phyloP scores from a whole-genome alignment of 2,113 vertebrate species.

The Peromyscus leucopus region DNA sequence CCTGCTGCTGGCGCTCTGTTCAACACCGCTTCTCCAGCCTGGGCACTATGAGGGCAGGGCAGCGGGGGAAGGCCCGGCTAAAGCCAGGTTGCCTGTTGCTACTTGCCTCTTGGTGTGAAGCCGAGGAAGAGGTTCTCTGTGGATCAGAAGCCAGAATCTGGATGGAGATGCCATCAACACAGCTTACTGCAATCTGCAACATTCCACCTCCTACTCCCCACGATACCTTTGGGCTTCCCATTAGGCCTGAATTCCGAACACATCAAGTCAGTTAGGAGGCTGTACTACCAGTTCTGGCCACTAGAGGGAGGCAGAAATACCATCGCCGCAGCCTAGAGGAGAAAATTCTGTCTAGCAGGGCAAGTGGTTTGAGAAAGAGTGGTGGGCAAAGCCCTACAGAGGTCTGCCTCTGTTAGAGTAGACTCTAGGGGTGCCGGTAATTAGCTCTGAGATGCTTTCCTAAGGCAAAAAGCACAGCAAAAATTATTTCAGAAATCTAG shows the following conservation, averaged over 20 bases:
- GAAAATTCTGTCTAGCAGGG: accelerated
- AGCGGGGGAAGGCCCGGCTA: background rate
- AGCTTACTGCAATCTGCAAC: background rate
- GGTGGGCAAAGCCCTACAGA: background rate
- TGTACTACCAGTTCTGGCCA: conserved; percentile 70
- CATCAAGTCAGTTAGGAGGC: background rate
- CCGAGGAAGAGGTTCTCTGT: background rate
- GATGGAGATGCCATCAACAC: background rate
- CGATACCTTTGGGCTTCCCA: background rate
- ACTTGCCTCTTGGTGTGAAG: background rate
- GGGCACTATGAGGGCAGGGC: background rate
- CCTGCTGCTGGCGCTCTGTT: background rate
- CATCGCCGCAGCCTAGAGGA: background rate
- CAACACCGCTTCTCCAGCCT: background rate
- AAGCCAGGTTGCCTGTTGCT: background rate
- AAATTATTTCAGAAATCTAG: background rate
- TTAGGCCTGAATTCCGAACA: background rate
- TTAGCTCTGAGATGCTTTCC: background rate
- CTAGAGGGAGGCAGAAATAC: conserved; percentile 82
- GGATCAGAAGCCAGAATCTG: background rate
- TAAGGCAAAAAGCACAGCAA: background rate
- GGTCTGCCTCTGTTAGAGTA: background rate
- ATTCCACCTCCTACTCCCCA: background rate
- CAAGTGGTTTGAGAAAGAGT: background rate
- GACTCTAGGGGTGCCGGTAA: background rate